These are phyloP conservation scores for Caenorhabditis remanei DNA, from an alignment of 1,140 invertebrate genomes.

Conservation along the genomic window DNA sequence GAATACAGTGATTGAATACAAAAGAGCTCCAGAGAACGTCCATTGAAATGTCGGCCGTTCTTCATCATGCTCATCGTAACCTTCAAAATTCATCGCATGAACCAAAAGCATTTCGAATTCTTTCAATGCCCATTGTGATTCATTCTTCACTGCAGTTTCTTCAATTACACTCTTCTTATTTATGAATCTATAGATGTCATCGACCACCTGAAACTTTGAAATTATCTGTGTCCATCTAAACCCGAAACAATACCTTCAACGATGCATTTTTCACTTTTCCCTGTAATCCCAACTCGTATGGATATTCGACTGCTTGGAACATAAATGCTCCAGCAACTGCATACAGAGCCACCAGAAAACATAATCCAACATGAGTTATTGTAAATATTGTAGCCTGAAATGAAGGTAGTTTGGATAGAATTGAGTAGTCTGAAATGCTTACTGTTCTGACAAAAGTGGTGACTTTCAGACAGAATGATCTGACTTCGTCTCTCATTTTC, in stretches of 20 bases:
- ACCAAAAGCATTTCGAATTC: constrained; percentile 86
- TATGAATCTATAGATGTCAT: constrained; percentile 67
- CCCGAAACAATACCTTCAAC: constrained; percentile 60
- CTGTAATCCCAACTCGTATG: constrained; percentile 81
- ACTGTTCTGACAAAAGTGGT: constrained; percentile 72
- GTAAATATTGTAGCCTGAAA: constrained; percentile 79
- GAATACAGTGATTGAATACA: constrained; percentile 87
- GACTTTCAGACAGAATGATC: constrained; percentile 72
- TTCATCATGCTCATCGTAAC: constrained; percentile 85
- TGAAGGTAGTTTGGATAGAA: not conserved
- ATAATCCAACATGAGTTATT: constrained; percentile 88
- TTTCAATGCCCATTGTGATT: constrained; percentile 84
- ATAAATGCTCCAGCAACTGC: constrained; percentile 92
- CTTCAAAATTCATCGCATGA: constrained; percentile 83
- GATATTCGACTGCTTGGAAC: constrained; percentile 84
- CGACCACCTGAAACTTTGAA: constrained; percentile 63
- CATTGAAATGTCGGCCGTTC: constrained; percentile 81
- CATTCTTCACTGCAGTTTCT: constrained; percentile 82
- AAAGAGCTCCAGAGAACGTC: constrained; percentile 85
- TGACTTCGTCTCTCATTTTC: constrained; percentile 74
- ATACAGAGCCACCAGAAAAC: constrained; percentile 92
- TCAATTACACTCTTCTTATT: constrained; percentile 60
- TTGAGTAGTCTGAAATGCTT: constrained; percentile 23
- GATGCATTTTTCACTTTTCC: constrained; percentile 78
- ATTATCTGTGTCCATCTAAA: not conserved